phyloP scores from a whole-genome alignment of 1,140 invertebrate species.

The Zaprionus gabonicus region DNA sequence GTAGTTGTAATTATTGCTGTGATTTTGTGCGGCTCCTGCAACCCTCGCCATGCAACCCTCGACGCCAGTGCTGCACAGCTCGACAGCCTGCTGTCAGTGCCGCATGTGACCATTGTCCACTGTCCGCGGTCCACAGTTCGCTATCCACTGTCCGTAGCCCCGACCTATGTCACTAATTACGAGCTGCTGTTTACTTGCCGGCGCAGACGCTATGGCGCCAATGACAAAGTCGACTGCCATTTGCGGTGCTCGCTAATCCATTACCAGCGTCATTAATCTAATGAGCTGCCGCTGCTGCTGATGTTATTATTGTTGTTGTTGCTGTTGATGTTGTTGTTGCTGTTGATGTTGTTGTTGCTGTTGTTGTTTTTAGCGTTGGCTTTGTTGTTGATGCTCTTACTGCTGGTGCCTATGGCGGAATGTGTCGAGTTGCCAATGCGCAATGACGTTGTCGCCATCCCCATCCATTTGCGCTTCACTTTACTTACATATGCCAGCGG shows the following conservation, averaged over 20 bases:
- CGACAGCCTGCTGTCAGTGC: slow-evolving; percentile 10
- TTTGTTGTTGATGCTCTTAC: slow-evolving; percentile 16
- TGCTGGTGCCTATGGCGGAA: slow-evolving; percentile 45
- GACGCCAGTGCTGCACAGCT: neutral
- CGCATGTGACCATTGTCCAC: neutral
- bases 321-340: slow-evolving; percentile 15
- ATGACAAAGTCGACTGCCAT: slow-evolving; percentile 58
- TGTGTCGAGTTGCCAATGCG: slow-evolving; percentile 56
- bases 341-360: slow-evolving; percentile 8
- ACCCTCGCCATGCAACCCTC: too few relatives aligned
- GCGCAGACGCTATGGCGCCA: slow-evolving; percentile 64
- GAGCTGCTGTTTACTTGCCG: slow-evolving; percentile 61
- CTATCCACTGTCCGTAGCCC: slow-evolving; percentile 20
- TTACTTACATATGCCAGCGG: slow-evolving; percentile 71
- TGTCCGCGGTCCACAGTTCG: neutral
- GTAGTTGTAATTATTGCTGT: slow-evolving; percentile 29
- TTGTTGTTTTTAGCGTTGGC: slow-evolving; percentile 17
- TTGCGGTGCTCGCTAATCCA: slow-evolving; percentile 74
- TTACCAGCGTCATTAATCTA: slow-evolving; percentile 82
- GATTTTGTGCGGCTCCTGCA: neutral
- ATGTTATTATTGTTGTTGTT: slow-evolving; percentile 11
- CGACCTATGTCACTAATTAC: slow-evolving; percentile 76
- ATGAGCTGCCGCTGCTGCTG: slow-evolving; percentile 62
- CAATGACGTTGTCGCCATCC: slow-evolving; percentile 28
- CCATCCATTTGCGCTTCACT: slow-evolving; percentile 50